Conservation (phyloP, 2,113 vertebrate genomes). For the Mustelus asterias region DNA sequence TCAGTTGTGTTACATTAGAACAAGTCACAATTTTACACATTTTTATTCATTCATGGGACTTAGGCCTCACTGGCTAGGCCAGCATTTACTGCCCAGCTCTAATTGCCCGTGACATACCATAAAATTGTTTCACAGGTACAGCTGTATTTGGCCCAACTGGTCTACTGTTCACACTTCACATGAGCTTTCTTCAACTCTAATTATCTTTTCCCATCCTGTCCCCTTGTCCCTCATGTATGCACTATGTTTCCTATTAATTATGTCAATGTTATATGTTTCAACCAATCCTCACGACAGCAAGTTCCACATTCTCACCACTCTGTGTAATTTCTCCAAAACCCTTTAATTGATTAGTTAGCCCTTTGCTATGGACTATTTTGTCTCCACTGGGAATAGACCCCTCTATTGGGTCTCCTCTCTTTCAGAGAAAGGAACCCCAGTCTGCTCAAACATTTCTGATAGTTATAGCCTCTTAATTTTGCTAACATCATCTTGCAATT, state of each 20-base stretch:
- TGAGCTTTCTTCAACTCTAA: not conserved
- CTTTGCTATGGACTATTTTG: not conserved
- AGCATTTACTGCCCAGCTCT: too few species aligned
- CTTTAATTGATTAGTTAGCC: not conserved
- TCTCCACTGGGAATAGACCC: not conserved
- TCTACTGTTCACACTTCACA: not conserved
- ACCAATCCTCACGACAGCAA: not conserved
- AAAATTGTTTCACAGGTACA: not conserved
- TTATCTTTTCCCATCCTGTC: not conserved
- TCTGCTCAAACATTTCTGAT: too few species aligned
- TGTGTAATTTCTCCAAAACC: not conserved
- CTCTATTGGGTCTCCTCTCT: not conserved
- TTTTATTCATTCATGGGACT: too few species aligned
- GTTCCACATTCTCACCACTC: not conserved
- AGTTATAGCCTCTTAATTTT: not conserved
- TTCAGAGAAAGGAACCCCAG: not conserved
- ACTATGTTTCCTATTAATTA: not conserved
- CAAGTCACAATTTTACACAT: not conserved
- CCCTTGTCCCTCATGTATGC: not conserved
- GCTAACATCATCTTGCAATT: not conserved
- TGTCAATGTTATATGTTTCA: not conserved
- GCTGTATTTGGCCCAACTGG: not conserved
- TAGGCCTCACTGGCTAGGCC: too few species aligned
- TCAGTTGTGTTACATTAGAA: not conserved
- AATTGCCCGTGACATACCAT: not conserved